Conservation (phyloP, 2,797 vertebrate species). For the Acanthurus leucopareius region DNA sequence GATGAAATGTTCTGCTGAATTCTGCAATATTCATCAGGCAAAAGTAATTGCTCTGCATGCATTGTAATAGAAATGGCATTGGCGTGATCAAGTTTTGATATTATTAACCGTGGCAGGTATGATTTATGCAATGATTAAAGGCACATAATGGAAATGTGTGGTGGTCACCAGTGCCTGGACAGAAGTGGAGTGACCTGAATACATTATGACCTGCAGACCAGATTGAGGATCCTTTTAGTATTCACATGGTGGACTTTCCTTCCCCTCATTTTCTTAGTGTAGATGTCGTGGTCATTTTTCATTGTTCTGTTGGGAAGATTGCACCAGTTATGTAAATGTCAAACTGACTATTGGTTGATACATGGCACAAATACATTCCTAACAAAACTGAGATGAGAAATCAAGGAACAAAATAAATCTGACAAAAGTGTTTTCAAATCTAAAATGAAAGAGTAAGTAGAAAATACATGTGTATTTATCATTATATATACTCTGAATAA, state of each 20-base stretch:
- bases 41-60: constrained; percentile 69
- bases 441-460: constrained; percentile 1
- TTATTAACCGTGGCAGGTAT: constrained; percentile 76
- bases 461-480: not conserved
- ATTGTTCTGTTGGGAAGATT: constrained; percentile 46
- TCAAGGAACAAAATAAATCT: constrained; percentile 2
- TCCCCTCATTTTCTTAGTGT: constrained; percentile 24
- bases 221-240: constrained; percentile 43
- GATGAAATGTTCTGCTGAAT: constrained; percentile 63
- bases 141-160: constrained; percentile 75
- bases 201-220: too few species aligned
- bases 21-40: constrained; percentile 57
- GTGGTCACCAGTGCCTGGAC: constrained; percentile 58
- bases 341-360: constrained; percentile 26
- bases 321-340: constrained; percentile 49
- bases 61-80: constrained; percentile 59
- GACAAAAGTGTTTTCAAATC: constrained; percentile 4
- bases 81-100: constrained; percentile 74
- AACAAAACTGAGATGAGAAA: constrained; percentile 20
- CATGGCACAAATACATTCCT: constrained; percentile 21
- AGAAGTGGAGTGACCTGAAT: too few species aligned
- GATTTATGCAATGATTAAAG: constrained; percentile 82
- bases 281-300: constrained; percentile 35
- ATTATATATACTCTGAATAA: not conserved
- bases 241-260: constrained; percentile 37